phyloP scores from a whole-genome alignment of 1,140 invertebrate species.

The Diplogasteroides magnus region DNA sequence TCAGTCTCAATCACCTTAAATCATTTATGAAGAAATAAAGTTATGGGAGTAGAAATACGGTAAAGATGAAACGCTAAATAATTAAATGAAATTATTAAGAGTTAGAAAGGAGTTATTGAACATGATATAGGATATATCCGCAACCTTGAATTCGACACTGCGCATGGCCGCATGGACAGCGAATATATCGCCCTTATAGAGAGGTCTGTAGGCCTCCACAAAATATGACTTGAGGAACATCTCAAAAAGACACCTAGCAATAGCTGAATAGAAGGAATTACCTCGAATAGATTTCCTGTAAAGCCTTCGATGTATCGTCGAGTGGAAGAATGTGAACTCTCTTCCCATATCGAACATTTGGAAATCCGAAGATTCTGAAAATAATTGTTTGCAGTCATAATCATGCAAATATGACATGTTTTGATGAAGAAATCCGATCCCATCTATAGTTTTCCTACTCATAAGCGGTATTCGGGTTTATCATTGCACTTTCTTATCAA shows the following conservation, averaged over 20 bases:
- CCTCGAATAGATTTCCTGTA: slow-evolving; percentile 66
- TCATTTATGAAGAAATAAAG: too few species aligned
- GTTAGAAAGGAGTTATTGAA: not conserved
- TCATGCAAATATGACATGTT: too few species aligned
- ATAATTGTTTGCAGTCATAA: too few species aligned
- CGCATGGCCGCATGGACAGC: slow-evolving; percentile 95
- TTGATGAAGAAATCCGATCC: slow-evolving; percentile 10
- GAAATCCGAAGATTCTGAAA: slow-evolving; percentile 68
- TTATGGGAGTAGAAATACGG: too few species aligned
- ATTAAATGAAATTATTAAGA: too few species aligned
- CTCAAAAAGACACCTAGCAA: slow-evolving; percentile 70
- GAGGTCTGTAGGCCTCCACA: slow-evolving; percentile 93
- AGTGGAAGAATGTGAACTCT: slow-evolving; percentile 95
- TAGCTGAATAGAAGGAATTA: not conserved
- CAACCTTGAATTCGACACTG: slow-evolving; percentile 96
- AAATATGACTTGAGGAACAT: slow-evolving; percentile 99
- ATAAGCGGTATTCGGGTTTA: slow-evolving; percentile 4
- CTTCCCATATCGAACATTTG: slow-evolving; percentile 96
- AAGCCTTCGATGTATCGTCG: slow-evolving; percentile 98
- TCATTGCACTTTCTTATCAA: too few species aligned
- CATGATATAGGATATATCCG: not conserved
- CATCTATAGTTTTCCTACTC: not conserved
- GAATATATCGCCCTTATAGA: slow-evolving; percentile 97
- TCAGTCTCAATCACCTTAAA: slow-evolving; percentile 77
- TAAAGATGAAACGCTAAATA: too few species aligned